Evolutionary conservation across 1,140 invertebrate species (phyloP), one percentile per base, ranked within the genome.

Genomic region (Orchesella cincta): DNA sequence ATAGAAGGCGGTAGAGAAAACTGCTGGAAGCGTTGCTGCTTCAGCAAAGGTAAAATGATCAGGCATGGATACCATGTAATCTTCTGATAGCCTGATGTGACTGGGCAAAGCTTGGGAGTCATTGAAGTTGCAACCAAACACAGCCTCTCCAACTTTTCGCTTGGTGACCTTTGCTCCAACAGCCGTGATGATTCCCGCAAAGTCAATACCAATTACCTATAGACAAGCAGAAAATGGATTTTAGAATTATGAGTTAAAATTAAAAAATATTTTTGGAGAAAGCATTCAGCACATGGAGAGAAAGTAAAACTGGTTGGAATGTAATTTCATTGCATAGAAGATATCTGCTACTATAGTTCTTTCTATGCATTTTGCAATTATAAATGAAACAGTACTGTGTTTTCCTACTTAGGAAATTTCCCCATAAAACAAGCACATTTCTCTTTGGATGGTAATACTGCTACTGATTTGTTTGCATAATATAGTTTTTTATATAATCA

Each of bases 1-100:
- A 33, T 67, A 67, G 33, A 67, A 67, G 28, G 62, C 62, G 2
- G 62, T 67, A 14, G 26, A 29, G n/a, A 67, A 67, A 5, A 67
- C 62, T 12, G 62, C 62, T 3, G 62, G 62, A 14, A 67, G 31
- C 1, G 62, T 33, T 29, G 62, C 62, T 12, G 62, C 62, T 31
- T 67, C 62, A 14, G 62, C 31, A 67, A 67, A 67, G 23, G 62
- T 67, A 2, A 67, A 33, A 33, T 67, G 8, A n/a, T 67, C 62
- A 5, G 62, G 62, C 5, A 67, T 23, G 28, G 31, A 29, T 5
- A 67, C 28, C 12, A 33, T 12, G 2, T 1, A 31, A 14, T 67
- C 62, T 67, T 67, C 62, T 5, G 26, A 3, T 29, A 67, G 5
- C 31, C 5, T 67, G 33, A 67, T 67, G 31, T 67, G 62, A 67